Base-by-base conservation (phyloP, 2,888 invertebrate species). In the Eretmocerus hayati region DNA sequence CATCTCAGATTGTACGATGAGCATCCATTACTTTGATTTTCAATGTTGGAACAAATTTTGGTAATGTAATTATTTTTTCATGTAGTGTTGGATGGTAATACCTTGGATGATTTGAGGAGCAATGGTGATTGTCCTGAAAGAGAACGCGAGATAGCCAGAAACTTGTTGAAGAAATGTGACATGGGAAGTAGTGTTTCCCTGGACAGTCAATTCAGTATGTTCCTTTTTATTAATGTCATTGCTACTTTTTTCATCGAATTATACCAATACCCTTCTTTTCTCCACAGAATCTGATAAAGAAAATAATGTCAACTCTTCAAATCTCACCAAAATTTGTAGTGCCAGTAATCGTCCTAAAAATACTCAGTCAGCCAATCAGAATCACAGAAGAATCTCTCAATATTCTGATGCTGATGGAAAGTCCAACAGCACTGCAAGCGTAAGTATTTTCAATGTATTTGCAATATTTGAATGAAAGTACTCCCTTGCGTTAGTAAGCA, bases 131-230 rank as follows among this genome's bases (percentile, higher is more conserved):
- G 40, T 38, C 53, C 50, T 37, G 47, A 52, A 6, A 55, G 55
- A 15, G 63, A 67, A 44, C 56, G 64, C 16, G 62, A 66, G 54
- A 53, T 62, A 26, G 69, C 71, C 4, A 61, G 66, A 9, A 61
- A 57, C 47, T 46, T 69, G 32, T 58, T 71, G 16, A 58, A 62
- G 23, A 62, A 58, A 52, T 66, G 45, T 8, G 41, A 30, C 33
- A 31, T 52, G 1, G 6, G 46, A 5, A 42, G 32, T 33, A 35
- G 53, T 1, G 6, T 30, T 39, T 15, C 3, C 15, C 19, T 30
- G 6, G 30, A 35, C 19, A n/a, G 13, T 5, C 20, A 18, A 36
- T 37, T 9, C 9, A 13, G 4, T 5, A 2, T n/a, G 39, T 37
- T 15, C 30, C 31, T 37, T 26, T 22, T 20, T 30, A 23, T 30